Evolutionary conservation across 1,140 invertebrate genomes (phyloP), one percentile per base, ranked within the genome.

Genomic region (Calephelis virginiensis): DNA sequence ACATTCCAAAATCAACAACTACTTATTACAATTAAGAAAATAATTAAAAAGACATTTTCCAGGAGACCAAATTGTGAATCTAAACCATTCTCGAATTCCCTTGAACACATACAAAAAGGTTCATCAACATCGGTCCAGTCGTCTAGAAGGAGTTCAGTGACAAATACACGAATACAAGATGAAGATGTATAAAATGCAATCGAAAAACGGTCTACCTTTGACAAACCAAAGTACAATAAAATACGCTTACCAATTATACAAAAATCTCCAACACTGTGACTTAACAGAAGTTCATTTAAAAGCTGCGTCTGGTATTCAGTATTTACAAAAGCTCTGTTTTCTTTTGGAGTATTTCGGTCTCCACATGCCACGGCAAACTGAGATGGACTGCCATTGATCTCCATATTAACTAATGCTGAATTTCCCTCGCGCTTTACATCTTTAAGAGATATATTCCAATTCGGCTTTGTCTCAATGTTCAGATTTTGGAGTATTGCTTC

Each of bases 221-320:
- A 61, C 63, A 63, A 13, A 28, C 2, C 13, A 28, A 46, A 5
- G 43, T 43, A 17, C 45, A 46, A 46, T 46, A 46, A 9, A 10
- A 47, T 10, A 64, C 47, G 85, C 84, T 83, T 82, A 92, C 92
- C 92, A 76, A 99, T 93, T 8, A 99, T 81, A 86, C 97, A 98
- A 76, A 98, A 95, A 92, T 99, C 98, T 4, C 93, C 93, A 8
- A 94, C 93, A 67, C 93, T 89, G 85, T 97, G 96, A 61, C 95
- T 96, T 77, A 96, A 93, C 28, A 97, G 75, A 80, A 99, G 92
- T 66, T 96, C 93, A 47, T 95, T 92, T 37, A 99, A 83, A n/a
- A 98, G 82, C 43, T 93, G 90, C 72, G 96, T 95, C 82, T 98
- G 97, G 82, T 97, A 97, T 11, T 93, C 90, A 0, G 96, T 97